Evolutionary conservation across 2,113 vertebrate genomes (phyloP), one percentile per base, ranked within the genome.

Genomic region (Myotis davidii): DNA sequence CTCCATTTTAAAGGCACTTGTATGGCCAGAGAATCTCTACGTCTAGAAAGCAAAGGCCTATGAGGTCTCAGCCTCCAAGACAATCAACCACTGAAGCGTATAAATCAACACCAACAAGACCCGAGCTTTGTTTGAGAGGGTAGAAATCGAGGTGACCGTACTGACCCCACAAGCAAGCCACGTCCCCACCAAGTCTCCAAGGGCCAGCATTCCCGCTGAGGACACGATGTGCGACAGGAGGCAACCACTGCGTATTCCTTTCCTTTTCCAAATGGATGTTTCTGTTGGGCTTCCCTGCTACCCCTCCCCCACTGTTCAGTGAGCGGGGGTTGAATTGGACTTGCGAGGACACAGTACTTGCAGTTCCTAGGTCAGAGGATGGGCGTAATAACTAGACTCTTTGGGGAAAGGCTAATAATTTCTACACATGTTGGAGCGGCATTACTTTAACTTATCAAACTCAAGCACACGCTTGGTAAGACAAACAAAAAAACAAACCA

Each of bases 191-290:
- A 54, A 48, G 25, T 12, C 39, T 27, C n/a, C 27, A n/a, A 29
- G 37, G 0, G 23, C 23, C 78, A 16, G 48, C 25, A 25, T 72
- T 27, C 21, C 50, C 29, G 64, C 0, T 12, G 18, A 78, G 18
- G 59, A 42, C 18, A 6, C 0, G 18, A 37, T 3, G 0, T 1
- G 16, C 2, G 4, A 6, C 0, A 7, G 48, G 32, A 42, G 61
- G 21, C 1, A 21, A 48, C 16, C n/a, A 23, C 34, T 34, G 6
- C 4, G 23, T 3, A 6, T 18, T 12, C 8, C 25, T 13, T 69
- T 29, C 45, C 37, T 73, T 91, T 69, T 21, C 70, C 78, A 70
- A 48, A 54, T 0, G 32, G 70, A 69, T 6, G 17, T n/a, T 86
- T 56, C 69, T 61, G 20, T 5, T 29, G 48, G 20, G 67, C 14